Base-by-base conservation (phyloP, 2,888 invertebrate genomes). In the Willowsia nigromaculata region DNA sequence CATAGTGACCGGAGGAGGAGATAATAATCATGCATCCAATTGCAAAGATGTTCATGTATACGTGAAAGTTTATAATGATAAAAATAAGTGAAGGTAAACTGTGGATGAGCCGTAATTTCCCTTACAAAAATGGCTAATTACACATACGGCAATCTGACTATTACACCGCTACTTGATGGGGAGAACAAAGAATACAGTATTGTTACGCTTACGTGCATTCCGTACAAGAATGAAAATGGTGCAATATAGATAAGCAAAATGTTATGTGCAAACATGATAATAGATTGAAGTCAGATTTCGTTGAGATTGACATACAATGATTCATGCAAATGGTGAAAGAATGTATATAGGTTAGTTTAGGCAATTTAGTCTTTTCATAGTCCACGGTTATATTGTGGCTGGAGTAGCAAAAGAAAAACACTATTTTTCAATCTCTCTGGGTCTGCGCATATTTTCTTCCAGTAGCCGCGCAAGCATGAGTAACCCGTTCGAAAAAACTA, bases 381-480 rank as follows among this genome's bases (percentile, higher is more conserved):
- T 37, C 13, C 13, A 1, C 13, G 43, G 43, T 43, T 9, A 37
- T 43, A 13, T 43, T 9, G 43, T 13, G 13, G 4, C 6, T 11
- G 25, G 9, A 25, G 59, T 1, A 6, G 6, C n/a, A 30, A 62
- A 62, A 27, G 11, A 3, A 27, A 59, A n/a, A 0, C 15, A 65
- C 11, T 68, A 37, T 18, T 25, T 40, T 40, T 25, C 33, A 37
- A n/a, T 30, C n/a, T 56, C 18, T 65, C 65, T 65, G 65, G 30
- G 40, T 40, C 71, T 43, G 22, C n/a, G n/a, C 68, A 40, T 18
- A 71, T 4, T 71, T 25, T 74, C 47, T 74, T 74, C 74, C 74
- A 43, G 40, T n/a, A 74, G 33, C 37, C 11, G 13, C 78, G 83
- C 83, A 76, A 83, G 83, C 83, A 88, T 88, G 88, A 88, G 88